Percentiles rank a stretch among this genome's conserved stretches.
Evolutionary conservation across 2,113 vertebrate genomes (phyloP).

Genomic region (Lampris megalopsis): DNA sequence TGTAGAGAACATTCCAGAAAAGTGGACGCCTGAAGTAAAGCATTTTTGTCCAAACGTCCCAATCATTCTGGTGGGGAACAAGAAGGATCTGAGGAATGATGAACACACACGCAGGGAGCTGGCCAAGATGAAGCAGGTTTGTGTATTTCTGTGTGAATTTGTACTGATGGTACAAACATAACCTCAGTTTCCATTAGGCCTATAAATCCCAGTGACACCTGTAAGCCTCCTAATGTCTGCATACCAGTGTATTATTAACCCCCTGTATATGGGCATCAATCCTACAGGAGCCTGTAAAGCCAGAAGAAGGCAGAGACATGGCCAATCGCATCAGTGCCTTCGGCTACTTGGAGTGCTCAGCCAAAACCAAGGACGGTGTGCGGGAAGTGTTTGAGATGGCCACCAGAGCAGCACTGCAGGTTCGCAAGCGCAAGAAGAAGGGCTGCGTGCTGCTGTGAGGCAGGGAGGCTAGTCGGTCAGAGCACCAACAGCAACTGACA

Average conservation of each 20-base stretch:
- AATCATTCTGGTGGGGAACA: conserved; percentile 98
- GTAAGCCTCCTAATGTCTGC: background rate
- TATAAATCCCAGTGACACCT: background rate
- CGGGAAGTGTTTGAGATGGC: conserved; percentile 99
- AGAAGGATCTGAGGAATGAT: conserved; percentile 96
- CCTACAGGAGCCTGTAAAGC: conserved; percentile 91
- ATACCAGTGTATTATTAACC: background rate
- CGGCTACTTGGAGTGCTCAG: conserved; percentile 97
- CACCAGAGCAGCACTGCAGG: conserved; percentile 94
- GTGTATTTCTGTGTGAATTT: conserved; percentile 46
- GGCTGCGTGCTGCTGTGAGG: conserved; percentile 90
- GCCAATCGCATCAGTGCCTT: conserved; percentile 96
- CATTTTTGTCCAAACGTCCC: conserved; percentile 98
- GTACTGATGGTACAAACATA: background rate
- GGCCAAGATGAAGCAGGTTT: conserved; percentile 96
- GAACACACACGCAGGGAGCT: conserved; percentile 95
- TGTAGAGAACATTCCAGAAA: conserved; percentile 97
- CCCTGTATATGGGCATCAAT: background rate
- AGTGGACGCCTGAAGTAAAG: conserved; percentile 98
- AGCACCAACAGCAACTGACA: conserved; percentile 39
- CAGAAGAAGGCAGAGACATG: conserved; percentile 97
- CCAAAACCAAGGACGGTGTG: conserved; percentile 98
- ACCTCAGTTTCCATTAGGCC: background rate
- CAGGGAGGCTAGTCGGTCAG: background rate
- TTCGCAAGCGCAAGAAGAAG: conserved; percentile 93